phyloP scores from a whole-genome alignment of 2,113 vertebrate species.

The Actenoides lindsayi region DNA sequence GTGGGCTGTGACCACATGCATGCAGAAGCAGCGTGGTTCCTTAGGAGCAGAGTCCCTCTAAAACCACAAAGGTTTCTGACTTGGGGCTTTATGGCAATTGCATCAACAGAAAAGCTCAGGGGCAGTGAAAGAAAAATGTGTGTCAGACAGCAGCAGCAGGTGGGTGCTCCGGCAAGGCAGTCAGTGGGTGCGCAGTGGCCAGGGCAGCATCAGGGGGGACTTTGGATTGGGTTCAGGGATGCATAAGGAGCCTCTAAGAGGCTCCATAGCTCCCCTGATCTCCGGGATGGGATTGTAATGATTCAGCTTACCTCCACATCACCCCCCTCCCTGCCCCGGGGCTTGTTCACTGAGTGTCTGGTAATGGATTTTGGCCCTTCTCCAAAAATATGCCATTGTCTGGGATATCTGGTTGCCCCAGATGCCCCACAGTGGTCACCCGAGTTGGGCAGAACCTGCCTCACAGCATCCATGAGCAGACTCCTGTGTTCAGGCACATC shows the following conservation, averaged over 20 bases:
- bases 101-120: not conserved
- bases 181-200: rapidly evolving
- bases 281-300: not conserved
- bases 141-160: rapidly evolving
- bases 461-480: not conserved
- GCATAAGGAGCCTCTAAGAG: not conserved
- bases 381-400: not conserved
- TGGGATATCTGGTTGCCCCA: not conserved
- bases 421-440: not conserved
- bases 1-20: not conserved
- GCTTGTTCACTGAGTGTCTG: not conserved
- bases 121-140: not conserved
- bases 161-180: rapidly evolving
- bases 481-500: not conserved
- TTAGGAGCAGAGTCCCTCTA: not conserved
- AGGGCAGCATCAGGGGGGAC: not conserved
- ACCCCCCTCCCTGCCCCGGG: rapidly evolving
- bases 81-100: rapidly evolving
- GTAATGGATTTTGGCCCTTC: not conserved
- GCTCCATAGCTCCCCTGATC: not conserved
- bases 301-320: not conserved
- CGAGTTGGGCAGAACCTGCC: not conserved
- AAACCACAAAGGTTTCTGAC: not conserved
- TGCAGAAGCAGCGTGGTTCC: not conserved
- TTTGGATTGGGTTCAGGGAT: not conserved